phyloP scores from a whole-genome alignment of 2,113 vertebrate genomes.

The Marmota flaviventris region DNA sequence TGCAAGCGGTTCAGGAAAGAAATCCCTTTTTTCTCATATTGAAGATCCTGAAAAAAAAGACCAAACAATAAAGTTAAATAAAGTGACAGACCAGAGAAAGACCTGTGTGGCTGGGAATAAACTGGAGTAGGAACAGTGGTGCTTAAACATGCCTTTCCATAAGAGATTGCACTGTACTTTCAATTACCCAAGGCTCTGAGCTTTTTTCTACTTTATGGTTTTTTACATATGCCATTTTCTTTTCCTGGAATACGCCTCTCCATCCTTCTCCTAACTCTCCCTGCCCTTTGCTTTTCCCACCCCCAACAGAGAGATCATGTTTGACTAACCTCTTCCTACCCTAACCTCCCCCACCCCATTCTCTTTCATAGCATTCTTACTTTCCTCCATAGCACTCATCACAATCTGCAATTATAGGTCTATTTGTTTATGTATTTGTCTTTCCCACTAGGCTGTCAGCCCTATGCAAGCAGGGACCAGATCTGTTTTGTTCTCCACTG shows the following conservation, averaged over 20 bases:
- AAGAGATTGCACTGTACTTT: not conserved
- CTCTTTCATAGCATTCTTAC: not conserved
- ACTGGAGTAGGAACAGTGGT: not conserved
- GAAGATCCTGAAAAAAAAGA: slow-evolving; percentile 22
- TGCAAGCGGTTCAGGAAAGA: slow-evolving; percentile 11
- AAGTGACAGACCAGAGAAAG: not conserved
- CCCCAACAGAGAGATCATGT: not conserved
- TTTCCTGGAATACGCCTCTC: slow-evolving; percentile 2
- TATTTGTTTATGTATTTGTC: not conserved
- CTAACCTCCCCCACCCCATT: not conserved
- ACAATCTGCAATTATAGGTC: not conserved
- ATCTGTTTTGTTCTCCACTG: slow-evolving; percentile 29
- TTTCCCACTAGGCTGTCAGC: not conserved
- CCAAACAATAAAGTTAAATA: not conserved
- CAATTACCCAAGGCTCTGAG: not conserved
- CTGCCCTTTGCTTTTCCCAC: no score
- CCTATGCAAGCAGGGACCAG: not conserved
- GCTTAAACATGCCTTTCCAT: not conserved
- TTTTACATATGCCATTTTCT: slow-evolving; percentile 17
- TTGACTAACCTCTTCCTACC: not conserved
- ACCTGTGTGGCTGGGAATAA: not conserved
- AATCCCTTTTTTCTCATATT: slow-evolving; percentile 23
- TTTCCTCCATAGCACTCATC: not conserved
- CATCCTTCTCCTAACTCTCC: not conserved
- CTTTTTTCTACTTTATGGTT: not conserved